Evolutionary conservation across 1,140 invertebrate species (phyloP).

Genomic region (Cotesia glomerata): DNA sequence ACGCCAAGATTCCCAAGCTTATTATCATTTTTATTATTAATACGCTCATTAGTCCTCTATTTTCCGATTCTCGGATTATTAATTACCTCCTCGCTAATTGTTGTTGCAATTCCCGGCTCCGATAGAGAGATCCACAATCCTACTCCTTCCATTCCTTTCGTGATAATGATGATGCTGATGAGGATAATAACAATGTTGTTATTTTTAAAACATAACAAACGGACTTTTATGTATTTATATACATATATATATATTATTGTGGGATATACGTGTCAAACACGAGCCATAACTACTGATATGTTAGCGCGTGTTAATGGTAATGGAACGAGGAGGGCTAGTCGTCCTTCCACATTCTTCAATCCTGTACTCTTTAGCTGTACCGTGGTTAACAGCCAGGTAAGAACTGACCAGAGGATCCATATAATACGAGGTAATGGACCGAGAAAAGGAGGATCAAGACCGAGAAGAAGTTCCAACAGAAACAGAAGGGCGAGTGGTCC

Average conservation of each 20-base stretch:
- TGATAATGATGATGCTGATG: too few relatives aligned
- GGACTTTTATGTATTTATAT: too few relatives aligned
- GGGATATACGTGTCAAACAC: conserved; percentile 2
- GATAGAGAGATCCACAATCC: too few relatives aligned
- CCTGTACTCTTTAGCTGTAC: conserved; percentile 37
- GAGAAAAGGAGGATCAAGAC: conserved; percentile 19
- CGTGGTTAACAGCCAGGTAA: conserved; percentile 36
- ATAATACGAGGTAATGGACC: conserved; percentile 29
- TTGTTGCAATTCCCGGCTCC: too few relatives aligned
- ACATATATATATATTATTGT: not conserved
- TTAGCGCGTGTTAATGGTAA: conserved; percentile 37
- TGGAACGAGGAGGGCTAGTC: conserved; percentile 24
- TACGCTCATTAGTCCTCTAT: too few relatives aligned
- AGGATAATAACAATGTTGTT: too few relatives aligned
- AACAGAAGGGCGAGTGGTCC: not conserved
- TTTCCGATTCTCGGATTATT: too few relatives aligned
- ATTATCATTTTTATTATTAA: too few relatives aligned
- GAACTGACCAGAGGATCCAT: conserved; percentile 27
- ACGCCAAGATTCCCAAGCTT: too few relatives aligned
- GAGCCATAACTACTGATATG: conserved; percentile 15
- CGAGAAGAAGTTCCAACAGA: not conserved
- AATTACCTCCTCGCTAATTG: too few relatives aligned
- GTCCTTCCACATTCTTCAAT: conserved; percentile 40
- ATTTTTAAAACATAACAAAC: too few relatives aligned
- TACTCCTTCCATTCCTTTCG: too few relatives aligned